Evolutionary conservation across 2,888 invertebrate genomes (phyloP), one percentile per base, ranked within the genome.

Genomic region (Lochmaea crataegi): DNA sequence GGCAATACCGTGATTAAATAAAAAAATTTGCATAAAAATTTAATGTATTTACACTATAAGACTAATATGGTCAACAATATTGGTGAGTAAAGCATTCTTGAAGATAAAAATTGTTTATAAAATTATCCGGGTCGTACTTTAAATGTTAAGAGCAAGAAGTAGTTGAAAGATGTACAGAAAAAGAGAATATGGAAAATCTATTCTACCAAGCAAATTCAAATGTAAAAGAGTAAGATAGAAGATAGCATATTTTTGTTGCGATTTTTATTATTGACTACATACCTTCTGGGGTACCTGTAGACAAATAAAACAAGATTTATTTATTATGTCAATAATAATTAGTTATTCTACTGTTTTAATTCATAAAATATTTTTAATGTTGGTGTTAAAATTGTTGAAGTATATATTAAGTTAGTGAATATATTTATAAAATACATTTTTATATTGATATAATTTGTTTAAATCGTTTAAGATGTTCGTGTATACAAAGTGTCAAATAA

Each of bases 251-350:
- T 75, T 78, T 75, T 78, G 79, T 79, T 80, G 79, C 77, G 71
- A 71, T 77, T 73, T 74, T 69, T 68, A 75, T 75, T 70, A 66
- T 76, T 75, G 73, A 80, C 82, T 86, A 86, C 86, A 83, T 86
- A 86, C 86, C 86, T 86, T 86, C 86, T 77, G 86, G 86, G 78
- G 84, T 85, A 85, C 86, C 86, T 86, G 86, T 83, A 82, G 83
- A 83, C 81, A 85, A 83, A 85, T 83, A 83, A 83, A 82, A 84
- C 64, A 73, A 72, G 57, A 61, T 75, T 77, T 71, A 74, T 77
- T 74, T 72, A 64, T 53, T 57, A 57, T 61, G 22, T 57, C 18
- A 38, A 11, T 56, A 42, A 70, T 14, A 61, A 53, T 53, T 53
- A 16, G 53, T 53, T 53, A 10, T 9, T 53, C 3, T 53, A 53